Evolutionary conservation across 2,113 vertebrate species (phyloP), one percentile per base, ranked within the genome.

Genomic region (Petroica traversi): DNA sequence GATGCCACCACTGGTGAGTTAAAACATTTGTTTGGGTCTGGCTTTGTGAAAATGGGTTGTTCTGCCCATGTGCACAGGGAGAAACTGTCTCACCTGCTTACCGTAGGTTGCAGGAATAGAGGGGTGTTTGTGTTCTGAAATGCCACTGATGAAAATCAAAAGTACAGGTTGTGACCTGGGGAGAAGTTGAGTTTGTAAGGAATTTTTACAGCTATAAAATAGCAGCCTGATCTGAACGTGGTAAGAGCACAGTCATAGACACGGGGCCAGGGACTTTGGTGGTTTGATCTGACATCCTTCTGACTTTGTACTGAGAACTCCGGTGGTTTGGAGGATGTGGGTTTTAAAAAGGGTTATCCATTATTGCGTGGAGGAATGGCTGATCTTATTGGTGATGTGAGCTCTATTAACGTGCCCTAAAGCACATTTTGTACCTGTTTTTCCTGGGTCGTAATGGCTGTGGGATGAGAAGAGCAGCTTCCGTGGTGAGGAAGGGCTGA

Each of bases 1-100:
- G 99, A 99, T 99, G 99, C 99, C 99, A 67, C 99, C 99, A n/a
- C 89, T 99, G 98, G 99, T 99, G 98, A 98, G 98, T 98, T 55
- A 6, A 48, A 59, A 24, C 34, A 9, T 34, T 72, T 22, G 2
- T 48, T 57, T 85, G 0, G 33, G 38, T 22, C 19, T 80, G 38
- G 7, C 46, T 61, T 26, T 36, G 40, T 79, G 31, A 12, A 64
- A 83, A 49, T 10, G 25, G 46, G 25, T 33, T 38, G 24, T 51
- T 61, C 5, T 57, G 34, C 7, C 62, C 36, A 20, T 8, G 1
- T 14, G 8, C 29, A 22, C 12, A 10, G 31, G n/a, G 14, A 49
- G 55, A 40, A 73, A 15, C 45, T 25, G 2, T 36, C 71, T 64
- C 28, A n/a, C 46, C 46, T 67, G 36, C 43, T 74, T 40, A 26